Evolutionary conservation across 2,113 vertebrate genomes (phyloP), one percentile per base, ranked within the genome.

Genomic region (Megaleporinus macrocephalus): DNA sequence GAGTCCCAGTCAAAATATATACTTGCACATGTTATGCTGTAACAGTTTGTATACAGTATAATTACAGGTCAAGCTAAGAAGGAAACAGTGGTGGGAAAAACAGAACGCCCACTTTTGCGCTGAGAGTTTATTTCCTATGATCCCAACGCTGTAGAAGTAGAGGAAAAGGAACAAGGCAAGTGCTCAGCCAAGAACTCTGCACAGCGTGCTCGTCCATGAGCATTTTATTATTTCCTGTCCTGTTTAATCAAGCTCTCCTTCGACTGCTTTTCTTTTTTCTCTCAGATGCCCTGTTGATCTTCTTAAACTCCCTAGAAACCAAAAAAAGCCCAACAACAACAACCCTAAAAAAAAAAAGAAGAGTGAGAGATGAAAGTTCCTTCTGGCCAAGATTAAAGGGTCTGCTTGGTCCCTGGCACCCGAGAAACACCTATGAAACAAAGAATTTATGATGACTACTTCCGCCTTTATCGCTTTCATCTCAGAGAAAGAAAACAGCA

Each of bases 401-500:
- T 75, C 29, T 41, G 22, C 62, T 78, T 49, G 33, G 72, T 69
- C 44, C 76, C 76, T 76, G 63, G 55, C 68, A 76, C 81, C 81
- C 74, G 49, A 91, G 90, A 89, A 93, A 92, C 89, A 94, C 90
- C 90, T 94, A 94, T 89, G 91, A 93, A 95, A 94, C 93, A 91
- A 90, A 91, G 89, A 93, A 90, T 93, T 91, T 93, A 93, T 94
- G 92, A 93, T 92, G 91, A 90, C 93, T 94, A 93, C 91, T 89
- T 92, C 89, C 87, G 88, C 84, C 88, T 92, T 76, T 89, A 90
- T 85, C 88, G 88, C 91, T 95, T 96, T 96, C 93, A 94, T 95
- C 94, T 95, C 93, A 91, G 22, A 89, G 93, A 87, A 95, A 95
- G 91, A 95, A 95, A 95, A 95, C 94, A 95, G 91, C 93, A 89